phyloP scores from a whole-genome alignment of 1,140 invertebrate species.

The Episyrphus balteatus region DNA sequence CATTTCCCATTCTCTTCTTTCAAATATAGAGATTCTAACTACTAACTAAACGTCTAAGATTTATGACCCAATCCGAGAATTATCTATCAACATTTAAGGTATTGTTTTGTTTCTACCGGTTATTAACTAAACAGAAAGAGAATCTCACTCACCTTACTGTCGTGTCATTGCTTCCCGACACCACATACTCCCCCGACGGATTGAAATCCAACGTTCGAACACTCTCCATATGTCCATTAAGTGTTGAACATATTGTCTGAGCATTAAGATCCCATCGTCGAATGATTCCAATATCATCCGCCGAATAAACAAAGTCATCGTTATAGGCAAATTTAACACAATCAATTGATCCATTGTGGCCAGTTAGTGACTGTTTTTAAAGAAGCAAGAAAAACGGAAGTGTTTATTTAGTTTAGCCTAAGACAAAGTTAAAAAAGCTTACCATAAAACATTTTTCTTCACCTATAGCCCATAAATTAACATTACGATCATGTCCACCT shows the following conservation, averaged over 20 bases:
- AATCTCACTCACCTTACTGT: slow-evolving; percentile 53
- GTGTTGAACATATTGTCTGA: slow-evolving; percentile 77
- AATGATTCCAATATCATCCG: slow-evolving; percentile 82
- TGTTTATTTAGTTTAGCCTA: too few species aligned
- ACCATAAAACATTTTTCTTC: slow-evolving; percentile 94
- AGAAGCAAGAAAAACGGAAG: background rate
- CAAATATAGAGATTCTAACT: too few species aligned
- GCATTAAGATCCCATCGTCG: slow-evolving; percentile 96
- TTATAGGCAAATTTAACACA: slow-evolving; percentile 89
- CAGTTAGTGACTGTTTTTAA: slow-evolving; percentile 50
- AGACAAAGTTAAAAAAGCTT: too few species aligned
- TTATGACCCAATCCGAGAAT: too few species aligned
- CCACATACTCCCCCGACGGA: slow-evolving; percentile 88
- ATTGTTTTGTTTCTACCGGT: too few species aligned
- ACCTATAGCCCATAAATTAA: slow-evolving; percentile 94
- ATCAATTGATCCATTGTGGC: slow-evolving; percentile 86
- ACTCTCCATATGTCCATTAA: slow-evolving; percentile 85
- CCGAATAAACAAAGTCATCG: slow-evolving; percentile 91
- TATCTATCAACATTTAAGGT: too few species aligned
- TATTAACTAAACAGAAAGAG: too few species aligned
- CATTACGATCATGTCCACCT: slow-evolving; percentile 94
- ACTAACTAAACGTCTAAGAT: too few species aligned
- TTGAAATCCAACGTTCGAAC: slow-evolving; percentile 92
- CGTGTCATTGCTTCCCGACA: slow-evolving; percentile 85
- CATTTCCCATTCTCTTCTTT: too few species aligned